Evolutionary conservation across 2,797 vertebrate species (phyloP), one percentile per base, ranked within the genome.

Genomic region (Tragelaphus eurycerus): DNA sequence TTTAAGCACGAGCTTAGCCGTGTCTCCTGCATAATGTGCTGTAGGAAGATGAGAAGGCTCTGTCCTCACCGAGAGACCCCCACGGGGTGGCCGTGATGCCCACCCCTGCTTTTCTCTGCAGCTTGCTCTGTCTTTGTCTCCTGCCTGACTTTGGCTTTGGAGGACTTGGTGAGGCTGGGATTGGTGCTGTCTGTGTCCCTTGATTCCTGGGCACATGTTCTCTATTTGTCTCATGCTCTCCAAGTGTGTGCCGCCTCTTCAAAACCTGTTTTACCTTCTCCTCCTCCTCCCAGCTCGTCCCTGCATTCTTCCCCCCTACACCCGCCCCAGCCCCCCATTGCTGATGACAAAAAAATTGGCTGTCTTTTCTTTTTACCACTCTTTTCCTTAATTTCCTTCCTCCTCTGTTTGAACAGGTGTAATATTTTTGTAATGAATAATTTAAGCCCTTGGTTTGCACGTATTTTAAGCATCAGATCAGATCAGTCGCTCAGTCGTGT

Each of bases 21-120:
- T 83, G n/a, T 85, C 93, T 98, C 92, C 31, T 38, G 81, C 86
- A 90, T 59, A 64, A 82, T 23, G 16, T 76, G 89, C 86, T 93
- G 79, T 62, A 96, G 71, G 57, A 83, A 82, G 84, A 90, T 95
- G 83, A 97, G 97, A 94, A 55, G 94, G 48, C 81, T 98, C 97
- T 96, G 55, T 96, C 55, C 93, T 97, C 90, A 7, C 21, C 4
- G n/a, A 85, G 2, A 0, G 43, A 94, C n/a, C 79, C 38, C 23
- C 0, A 29, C 85, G 85, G 81, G 34, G 62, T 1, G 27, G 74
- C 93, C 38, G 15, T 5, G 96, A 52, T 2, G 92, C 81, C 57
- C 81, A 95, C 27, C 52, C 81, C 31, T 86, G 31, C 95, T 31
- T 94, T 34, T 93, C 34, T 27, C 7, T 6, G 3, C 5, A 1